Base-by-base conservation (phyloP, 2,113 vertebrate genomes). In the Channa argus region DNA sequence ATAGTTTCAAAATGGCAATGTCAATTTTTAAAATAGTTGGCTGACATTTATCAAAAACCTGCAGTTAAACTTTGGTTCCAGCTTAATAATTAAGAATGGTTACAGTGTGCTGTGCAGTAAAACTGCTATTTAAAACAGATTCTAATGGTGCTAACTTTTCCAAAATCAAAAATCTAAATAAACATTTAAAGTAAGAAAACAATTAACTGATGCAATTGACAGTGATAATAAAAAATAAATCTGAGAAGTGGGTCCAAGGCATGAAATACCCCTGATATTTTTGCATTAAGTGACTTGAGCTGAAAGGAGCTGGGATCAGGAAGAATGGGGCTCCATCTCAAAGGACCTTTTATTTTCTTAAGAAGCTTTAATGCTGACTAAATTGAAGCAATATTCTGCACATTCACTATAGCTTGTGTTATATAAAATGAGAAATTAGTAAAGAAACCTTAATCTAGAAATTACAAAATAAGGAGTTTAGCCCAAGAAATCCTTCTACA, bases 301-400 rank as follows among this genome's bases (percentile, higher is more conserved):
- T 85, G 82, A 87, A 85, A 89, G 62, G 55, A 80, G 77, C 83
- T 80, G 85, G 74, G 77, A 77, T 76, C 73, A 79, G 61, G 75
- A 73, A 71, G 65, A 82, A 63, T 33, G 14, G 81, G 81, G 82
- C 84, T 88, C 76, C 82, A 91, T 91, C 87, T 88, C 84, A 91
- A 92, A 91, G 68, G 84, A 90, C 83, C 41, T 66, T 69, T 69
- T 50, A 61, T 50, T 64, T 5, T 38, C 38, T 10, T 54, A 39
- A 68, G 34, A 7, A 70, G 49, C 24, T 24, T 24, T 24, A 24
- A 24, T 24, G 24, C 46, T 8, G 36, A 45, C 58, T 41, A 39
- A 8, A 50, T 41, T 62, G 15, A 53, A 75, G 15, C 11, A 64
- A 12, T 60, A 59, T 58, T 82, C 37, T 68, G 38, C 62, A 12